These are phyloP conservation scores for Archips xylosteana DNA, from an alignment of 2,888 invertebrate genomes.

Conservation along the genomic window DNA sequence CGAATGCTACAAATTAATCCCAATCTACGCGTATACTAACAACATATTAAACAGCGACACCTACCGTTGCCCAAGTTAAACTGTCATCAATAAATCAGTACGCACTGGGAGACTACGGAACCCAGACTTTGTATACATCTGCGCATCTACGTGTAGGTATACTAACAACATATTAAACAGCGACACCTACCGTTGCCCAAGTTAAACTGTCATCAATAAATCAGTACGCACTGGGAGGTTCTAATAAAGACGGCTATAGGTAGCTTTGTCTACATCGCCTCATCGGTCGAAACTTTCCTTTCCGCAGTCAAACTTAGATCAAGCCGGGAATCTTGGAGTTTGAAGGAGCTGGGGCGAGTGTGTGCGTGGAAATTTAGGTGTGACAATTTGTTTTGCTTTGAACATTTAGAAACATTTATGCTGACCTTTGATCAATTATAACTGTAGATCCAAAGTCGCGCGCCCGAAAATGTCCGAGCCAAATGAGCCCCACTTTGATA, in stretches of 20 bases:
- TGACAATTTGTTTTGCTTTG: conserved; percentile 47
- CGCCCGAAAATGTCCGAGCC: too few species aligned
- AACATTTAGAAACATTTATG: too few species aligned
- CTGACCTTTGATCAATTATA: too few species aligned
- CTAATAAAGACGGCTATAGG: conserved; percentile 72
- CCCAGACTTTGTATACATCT: too few species aligned
- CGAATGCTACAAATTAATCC: too few species aligned
- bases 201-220: conserved; percentile 57
- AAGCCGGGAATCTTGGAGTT: conserved; percentile 64
- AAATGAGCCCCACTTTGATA: too few species aligned
- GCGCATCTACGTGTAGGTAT: not conserved
- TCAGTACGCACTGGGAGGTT: conserved; percentile 62
- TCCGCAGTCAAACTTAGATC: conserved; percentile 82
- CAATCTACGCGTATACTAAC: not conserved
- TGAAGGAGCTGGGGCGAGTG: conserved; percentile 47
- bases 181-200: conserved; percentile 35
- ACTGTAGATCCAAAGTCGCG: too few species aligned
- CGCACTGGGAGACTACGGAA: conserved; percentile 47
- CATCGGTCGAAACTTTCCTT: conserved; percentile 80
- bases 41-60: conserved; percentile 26
- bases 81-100: conserved; percentile 63
- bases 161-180: conserved; percentile 10
- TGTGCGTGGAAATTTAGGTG: conserved; percentile 56
- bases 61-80: conserved; percentile 42
- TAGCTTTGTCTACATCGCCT: conserved; percentile 75